These are phyloP conservation scores for Drosophila erecta DNA, from an alignment of 1,140 invertebrate species.

Conservation along the genomic window DNA sequence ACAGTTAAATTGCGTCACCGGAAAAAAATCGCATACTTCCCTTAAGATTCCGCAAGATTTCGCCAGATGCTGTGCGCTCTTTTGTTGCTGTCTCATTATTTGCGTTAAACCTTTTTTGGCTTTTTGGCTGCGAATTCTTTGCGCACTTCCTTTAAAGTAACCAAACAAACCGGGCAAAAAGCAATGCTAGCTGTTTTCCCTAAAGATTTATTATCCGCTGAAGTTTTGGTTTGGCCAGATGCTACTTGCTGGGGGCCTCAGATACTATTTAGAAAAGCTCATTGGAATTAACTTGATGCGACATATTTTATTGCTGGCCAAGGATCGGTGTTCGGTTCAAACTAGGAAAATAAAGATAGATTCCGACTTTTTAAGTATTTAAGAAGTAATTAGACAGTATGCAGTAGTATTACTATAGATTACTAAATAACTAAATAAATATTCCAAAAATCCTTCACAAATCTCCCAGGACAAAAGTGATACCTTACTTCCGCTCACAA, in stretches of 20 bases:
- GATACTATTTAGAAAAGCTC: conserved; percentile 32
- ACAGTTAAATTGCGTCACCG: conserved; percentile 37
- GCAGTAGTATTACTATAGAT: too few relatives aligned
- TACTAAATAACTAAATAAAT: too few relatives aligned
- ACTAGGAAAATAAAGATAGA: not conserved
- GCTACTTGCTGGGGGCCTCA: not conserved
- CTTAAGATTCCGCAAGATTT: conserved; percentile 1
- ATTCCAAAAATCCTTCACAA: conserved; percentile 8
- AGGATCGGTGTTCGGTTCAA: conserved; percentile 3
- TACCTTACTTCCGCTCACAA: not conserved
- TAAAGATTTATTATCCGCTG: conserved; percentile 24
- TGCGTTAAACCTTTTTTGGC: conserved; percentile 43
- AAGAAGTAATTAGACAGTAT: too few relatives aligned
- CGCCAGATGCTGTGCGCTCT: conserved; percentile 47
- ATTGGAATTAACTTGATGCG: conserved; percentile 27
- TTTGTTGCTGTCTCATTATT: conserved; percentile 46
- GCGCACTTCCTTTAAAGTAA: conserved; percentile 36
- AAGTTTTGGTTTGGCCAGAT: conserved; percentile 16
- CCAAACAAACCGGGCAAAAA: conserved; percentile 3
- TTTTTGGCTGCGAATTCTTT: conserved; percentile 37
- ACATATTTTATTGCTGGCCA: too few relatives aligned
- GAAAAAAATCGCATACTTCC: conserved; percentile 31
- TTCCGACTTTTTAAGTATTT: not conserved
- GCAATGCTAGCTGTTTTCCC: conserved; percentile 1
- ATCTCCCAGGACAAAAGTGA: not conserved